These are phyloP conservation scores for Plagodis dolabraria DNA, from an alignment of 2,888 invertebrate species.

Conservation along the genomic window DNA sequence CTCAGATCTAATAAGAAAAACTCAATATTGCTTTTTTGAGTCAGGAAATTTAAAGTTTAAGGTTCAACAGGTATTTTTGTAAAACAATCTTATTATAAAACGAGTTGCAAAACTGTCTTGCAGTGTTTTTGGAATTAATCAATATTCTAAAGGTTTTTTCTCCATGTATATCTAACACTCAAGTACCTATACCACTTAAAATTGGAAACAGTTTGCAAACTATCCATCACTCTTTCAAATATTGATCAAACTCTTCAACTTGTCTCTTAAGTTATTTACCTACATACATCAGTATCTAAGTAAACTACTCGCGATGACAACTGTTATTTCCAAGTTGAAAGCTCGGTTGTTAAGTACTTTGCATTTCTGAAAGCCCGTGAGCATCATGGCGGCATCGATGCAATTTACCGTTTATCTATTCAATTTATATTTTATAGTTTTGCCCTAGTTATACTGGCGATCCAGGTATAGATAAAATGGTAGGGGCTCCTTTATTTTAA, in stretches of 20 bases:
- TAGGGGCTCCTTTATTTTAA: slow-evolving; percentile 52
- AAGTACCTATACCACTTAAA: not conserved
- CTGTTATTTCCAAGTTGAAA: slow-evolving; percentile 46
- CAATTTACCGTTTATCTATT: slow-evolving; percentile 70
- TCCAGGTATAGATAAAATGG: slow-evolving; percentile 61
- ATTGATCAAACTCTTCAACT: slow-evolving; percentile 16
- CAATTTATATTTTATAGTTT: slow-evolving; percentile 76
- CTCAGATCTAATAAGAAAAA: too few relatives aligned
- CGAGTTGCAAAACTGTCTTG: too few relatives aligned
- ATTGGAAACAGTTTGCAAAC: slow-evolving; percentile 15
- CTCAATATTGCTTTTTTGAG: too few relatives aligned
- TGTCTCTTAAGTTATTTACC: slow-evolving; percentile 9
- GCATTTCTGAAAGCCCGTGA: slow-evolving; percentile 28
- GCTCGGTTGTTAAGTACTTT: slow-evolving; percentile 41
- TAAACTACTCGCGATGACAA: slow-evolving; percentile 26
- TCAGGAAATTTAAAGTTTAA: too few relatives aligned
- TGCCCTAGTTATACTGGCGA: slow-evolving; percentile 62
- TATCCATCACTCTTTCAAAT: slow-evolving; percentile 16
- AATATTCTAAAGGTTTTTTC: too few relatives aligned
- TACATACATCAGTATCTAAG: slow-evolving; percentile 13
- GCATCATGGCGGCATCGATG: slow-evolving; percentile 51
- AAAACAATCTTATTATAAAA: too few relatives aligned
- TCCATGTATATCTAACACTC: not conserved
- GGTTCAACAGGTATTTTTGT: too few relatives aligned
- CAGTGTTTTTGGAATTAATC: too few relatives aligned